Evolutionary conservation across 2,113 vertebrate species (phyloP).

Genomic region (Hippopotamus amphibius): DNA sequence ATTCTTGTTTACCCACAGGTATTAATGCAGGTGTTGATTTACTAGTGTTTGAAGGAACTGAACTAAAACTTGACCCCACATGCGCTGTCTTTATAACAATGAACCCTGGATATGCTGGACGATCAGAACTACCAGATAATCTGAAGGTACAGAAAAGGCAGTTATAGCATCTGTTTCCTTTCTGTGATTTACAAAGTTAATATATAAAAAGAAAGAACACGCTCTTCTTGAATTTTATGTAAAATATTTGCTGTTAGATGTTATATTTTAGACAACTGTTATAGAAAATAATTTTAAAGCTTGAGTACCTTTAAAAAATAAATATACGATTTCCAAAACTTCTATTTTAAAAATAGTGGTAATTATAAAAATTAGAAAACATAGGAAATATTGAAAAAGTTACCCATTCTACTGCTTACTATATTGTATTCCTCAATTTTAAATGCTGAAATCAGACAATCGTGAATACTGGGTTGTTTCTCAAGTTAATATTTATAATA

Average conservation of each 20-base stretch:
- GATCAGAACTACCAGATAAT: conserved; percentile 95
- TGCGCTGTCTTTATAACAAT: conserved; percentile 97
- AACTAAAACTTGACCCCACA: conserved; percentile 92
- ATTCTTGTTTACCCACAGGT: conserved; percentile 83
- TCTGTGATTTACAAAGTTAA: neutral
- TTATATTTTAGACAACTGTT: conserved; percentile 46
- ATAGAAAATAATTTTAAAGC: conserved; percentile 48
- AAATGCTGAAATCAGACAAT: neutral
- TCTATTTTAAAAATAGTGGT: neutral
- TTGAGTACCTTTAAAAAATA: conserved; percentile 21
- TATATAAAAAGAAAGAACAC: neutral
- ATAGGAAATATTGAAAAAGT: neutral
- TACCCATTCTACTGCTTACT: neutral
- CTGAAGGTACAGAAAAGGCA: conserved; percentile 89
- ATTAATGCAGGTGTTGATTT: conserved; percentile 89
- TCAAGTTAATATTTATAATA: neutral
- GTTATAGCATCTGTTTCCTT: neutral
- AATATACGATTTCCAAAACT: conserved; percentile 5
- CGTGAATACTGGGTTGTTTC: neutral
- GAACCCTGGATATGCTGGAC: conserved; percentile 96
- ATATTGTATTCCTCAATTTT: neutral
- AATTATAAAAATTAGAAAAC: conserved; percentile 49
- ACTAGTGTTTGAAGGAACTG: conserved; percentile 94
- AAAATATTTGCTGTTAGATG: neutral
- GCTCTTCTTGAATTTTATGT: neutral